Evolutionary conservation across 2,797 vertebrate genomes (phyloP).

Genomic region (Pangasius macronema): DNA sequence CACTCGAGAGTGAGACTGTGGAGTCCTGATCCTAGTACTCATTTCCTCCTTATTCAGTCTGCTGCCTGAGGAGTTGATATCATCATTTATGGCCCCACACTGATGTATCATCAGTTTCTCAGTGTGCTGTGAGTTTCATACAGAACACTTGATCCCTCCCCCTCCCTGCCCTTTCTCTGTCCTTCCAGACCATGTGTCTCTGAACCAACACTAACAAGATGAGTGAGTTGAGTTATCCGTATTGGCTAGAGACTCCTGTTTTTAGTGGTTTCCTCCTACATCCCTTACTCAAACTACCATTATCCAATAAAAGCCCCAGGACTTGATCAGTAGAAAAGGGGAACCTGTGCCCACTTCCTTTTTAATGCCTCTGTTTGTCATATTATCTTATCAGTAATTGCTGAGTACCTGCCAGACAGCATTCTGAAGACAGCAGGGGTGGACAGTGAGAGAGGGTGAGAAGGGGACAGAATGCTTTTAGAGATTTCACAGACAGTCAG

Average conservation of each 20-base stretch:
- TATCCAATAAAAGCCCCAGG: background rate
- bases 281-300: no score
- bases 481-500: constrained; percentile 45
- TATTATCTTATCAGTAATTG: constrained; percentile 71
- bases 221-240: constrained; percentile 46
- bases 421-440: constrained; percentile 60
- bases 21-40: constrained; percentile 19
- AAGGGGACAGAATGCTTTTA: constrained; percentile 68
- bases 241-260: constrained; percentile 37
- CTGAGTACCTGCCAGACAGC: constrained; percentile 35
- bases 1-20: constrained; percentile 18
- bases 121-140: constrained; percentile 39
- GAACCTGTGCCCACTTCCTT: background rate
- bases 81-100: constrained; percentile 48
- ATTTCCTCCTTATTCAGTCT: constrained; percentile 39
- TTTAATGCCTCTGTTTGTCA: constrained; percentile 61
- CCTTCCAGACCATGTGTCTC: constrained; percentile 60
- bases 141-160: constrained; percentile 45
- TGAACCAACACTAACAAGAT: constrained; percentile 57
- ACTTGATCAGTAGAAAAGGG: background rate
- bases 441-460: constrained; percentile 54
- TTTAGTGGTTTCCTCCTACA: background rate
- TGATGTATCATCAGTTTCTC: constrained; percentile 45
- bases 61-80: constrained; percentile 39
- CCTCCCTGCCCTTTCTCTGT: constrained; percentile 51